A percentile compares a stretch with the other conserved stretches of the same genome.
phyloP scores from a whole-genome alignment of 2,113 vertebrate genomes.

The Trogon surrucura region DNA sequence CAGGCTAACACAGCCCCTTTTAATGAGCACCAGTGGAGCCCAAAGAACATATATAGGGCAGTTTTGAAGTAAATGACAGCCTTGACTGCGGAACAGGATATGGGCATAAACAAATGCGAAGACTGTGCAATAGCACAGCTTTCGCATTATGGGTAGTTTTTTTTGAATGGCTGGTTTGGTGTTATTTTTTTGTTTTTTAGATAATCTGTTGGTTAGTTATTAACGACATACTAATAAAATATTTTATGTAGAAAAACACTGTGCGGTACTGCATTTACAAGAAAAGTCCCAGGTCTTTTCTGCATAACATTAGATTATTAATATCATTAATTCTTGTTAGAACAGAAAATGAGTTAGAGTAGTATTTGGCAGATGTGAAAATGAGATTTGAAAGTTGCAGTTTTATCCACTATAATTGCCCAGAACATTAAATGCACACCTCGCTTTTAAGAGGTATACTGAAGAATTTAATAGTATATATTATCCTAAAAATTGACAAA shows the following conservation, averaged over 20 bases:
- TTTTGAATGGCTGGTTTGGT: background rate
- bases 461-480: background rate
- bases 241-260: background rate
- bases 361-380: background rate
- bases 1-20: background rate
- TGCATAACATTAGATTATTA: background rate
- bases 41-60: background rate
- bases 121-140: background rate
- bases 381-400: background rate
- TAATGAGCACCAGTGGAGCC: background rate
- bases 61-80: background rate
- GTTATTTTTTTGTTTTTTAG: background rate
- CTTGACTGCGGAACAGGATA: background rate
- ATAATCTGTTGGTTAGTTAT: background rate
- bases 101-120: background rate
- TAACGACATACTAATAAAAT: background rate
- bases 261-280: background rate
- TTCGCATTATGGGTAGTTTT: background rate
- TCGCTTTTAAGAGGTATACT: background rate
- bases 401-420: slow-evolving; percentile 2
- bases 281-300: background rate
- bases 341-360: background rate
- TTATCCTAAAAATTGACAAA: slow-evolving; percentile 21
- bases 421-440: background rate
- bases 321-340: background rate